Percentiles rank a stretch among this genome's conserved stretches.
Evolutionary conservation across 2,797 vertebrate genomes (phyloP).

Genomic region (Sciaenops ocellatus): DNA sequence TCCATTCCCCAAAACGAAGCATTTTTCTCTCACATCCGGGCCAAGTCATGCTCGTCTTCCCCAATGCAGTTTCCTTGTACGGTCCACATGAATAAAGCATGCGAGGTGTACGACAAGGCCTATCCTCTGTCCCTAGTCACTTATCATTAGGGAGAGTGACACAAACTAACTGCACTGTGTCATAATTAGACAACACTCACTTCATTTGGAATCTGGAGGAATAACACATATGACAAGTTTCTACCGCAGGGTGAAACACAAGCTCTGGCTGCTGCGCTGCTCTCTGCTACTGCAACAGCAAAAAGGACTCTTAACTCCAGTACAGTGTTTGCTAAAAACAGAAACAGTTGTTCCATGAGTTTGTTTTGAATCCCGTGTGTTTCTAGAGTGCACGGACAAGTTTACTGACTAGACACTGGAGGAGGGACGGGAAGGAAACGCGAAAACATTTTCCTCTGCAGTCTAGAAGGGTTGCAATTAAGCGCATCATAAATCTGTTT

Average conservation of each 20-base stretch:
- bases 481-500: not conserved
- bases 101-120: constrained; percentile 65
- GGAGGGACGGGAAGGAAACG: not conserved
- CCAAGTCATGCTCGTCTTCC: constrained; percentile 39
- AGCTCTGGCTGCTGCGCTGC: constrained; percentile 23
- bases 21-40: constrained; percentile 10
- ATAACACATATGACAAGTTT: constrained; percentile 68
- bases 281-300: constrained; percentile 28
- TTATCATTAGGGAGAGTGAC: constrained; percentile 79
- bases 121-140: constrained; percentile 78
- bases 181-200: constrained; percentile 78
- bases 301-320: constrained; percentile 29
- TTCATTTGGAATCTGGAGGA: constrained; percentile 62
- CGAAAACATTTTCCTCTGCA: not conserved
- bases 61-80: constrained; percentile 78
- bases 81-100: constrained; percentile 79
- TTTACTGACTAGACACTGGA: not conserved
- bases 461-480: not conserved
- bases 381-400: not conserved
- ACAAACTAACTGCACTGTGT: constrained; percentile 73
- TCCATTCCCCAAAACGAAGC: constrained; percentile 37
- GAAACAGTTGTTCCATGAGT: constrained; percentile 5
- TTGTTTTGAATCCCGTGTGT: constrained; percentile 5
- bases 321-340: constrained; percentile 32
- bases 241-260: constrained; percentile 53